These are phyloP conservation scores for Antennarius striatus DNA, from an alignment of 2,113 vertebrate genomes.

Conservation along the genomic window DNA sequence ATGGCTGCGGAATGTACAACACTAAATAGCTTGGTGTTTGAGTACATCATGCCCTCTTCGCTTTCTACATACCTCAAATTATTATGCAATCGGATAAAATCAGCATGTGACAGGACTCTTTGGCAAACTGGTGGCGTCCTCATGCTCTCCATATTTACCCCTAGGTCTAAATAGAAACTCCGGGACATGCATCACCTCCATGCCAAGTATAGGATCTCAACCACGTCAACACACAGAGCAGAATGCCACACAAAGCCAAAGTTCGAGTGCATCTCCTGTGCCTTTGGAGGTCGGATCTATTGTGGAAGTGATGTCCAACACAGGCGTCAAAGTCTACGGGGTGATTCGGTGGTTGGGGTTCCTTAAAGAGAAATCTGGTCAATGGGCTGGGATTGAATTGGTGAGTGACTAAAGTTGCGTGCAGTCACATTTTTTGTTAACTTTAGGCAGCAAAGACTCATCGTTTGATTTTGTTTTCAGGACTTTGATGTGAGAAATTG, in stretches of 20 bases:
- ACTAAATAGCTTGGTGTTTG: conserved; percentile 32
- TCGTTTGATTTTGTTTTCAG: conserved; percentile 43
- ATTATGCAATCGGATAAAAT: conserved; percentile 23
- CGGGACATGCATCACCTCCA: conserved; percentile 55
- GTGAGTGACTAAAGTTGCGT: conserved; percentile 51
- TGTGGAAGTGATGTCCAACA: conserved; percentile 73
- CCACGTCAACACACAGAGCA: background rate
- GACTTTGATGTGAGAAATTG: conserved; percentile 71
- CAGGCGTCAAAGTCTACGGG: conserved; percentile 70
- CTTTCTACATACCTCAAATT: conserved; percentile 42
- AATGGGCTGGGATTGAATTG: conserved; percentile 79
- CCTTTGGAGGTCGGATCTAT: conserved; percentile 76
- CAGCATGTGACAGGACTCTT: conserved; percentile 28
- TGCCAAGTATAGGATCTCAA: conserved; percentile 41
- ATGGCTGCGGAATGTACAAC: conserved; percentile 45
- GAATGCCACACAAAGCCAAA: conserved; percentile 6
- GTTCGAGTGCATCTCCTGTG: background rate
- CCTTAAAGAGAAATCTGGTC: conserved; percentile 50
- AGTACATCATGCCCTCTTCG: conserved; percentile 19
- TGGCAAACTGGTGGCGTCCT: background rate
- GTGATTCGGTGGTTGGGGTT: conserved; percentile 79
- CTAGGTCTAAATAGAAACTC: conserved; percentile 58
- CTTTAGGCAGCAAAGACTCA: background rate
- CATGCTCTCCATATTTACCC: background rate
- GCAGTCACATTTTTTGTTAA: background rate